Percentiles rank a stretch among this genome's conserved stretches.
These are phyloP conservation scores for Eulemur rubriventer DNA, from an alignment of 2,797 vertebrate species.

Conservation along the genomic window DNA sequence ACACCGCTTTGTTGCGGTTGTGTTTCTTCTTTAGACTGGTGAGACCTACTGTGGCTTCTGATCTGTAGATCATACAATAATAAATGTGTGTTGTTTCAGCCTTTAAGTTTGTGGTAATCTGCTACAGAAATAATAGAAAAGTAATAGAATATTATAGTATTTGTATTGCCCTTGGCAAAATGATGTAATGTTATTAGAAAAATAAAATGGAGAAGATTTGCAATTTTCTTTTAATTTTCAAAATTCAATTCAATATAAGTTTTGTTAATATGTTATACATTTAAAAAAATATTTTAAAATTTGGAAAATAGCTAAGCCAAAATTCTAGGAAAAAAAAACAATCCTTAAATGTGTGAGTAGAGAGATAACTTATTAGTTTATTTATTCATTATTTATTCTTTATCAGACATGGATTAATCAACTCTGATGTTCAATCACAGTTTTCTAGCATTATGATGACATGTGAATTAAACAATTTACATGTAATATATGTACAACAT, in stretches of 20 bases:
- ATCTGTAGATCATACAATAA: neutral
- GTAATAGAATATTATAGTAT: neutral
- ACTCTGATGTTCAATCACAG: neutral
- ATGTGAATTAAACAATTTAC: neutral
- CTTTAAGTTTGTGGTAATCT: neutral
- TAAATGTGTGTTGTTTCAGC: neutral
- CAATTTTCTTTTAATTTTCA: neutral
- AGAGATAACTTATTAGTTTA: neutral
- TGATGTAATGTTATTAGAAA: neutral
- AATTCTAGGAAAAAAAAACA: neutral
- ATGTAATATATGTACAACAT: neutral
- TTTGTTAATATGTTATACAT: neutral
- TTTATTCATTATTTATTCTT: neutral
- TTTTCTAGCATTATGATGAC: neutral
- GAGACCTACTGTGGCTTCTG: neutral
- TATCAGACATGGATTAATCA: neutral
- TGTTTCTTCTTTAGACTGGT: neutral
- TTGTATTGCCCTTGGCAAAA: neutral
- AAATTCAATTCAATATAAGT: neutral
- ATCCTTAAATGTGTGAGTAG: neutral
- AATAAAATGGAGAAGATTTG: neutral
- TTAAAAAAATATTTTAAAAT: neutral
- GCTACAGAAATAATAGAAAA: neutral
- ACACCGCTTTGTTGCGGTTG: accelerated
- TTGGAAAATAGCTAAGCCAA: neutral